These are phyloP conservation scores for Tanypteryx hageni DNA, from an alignment of 2,888 invertebrate species.

Conservation along the genomic window DNA sequence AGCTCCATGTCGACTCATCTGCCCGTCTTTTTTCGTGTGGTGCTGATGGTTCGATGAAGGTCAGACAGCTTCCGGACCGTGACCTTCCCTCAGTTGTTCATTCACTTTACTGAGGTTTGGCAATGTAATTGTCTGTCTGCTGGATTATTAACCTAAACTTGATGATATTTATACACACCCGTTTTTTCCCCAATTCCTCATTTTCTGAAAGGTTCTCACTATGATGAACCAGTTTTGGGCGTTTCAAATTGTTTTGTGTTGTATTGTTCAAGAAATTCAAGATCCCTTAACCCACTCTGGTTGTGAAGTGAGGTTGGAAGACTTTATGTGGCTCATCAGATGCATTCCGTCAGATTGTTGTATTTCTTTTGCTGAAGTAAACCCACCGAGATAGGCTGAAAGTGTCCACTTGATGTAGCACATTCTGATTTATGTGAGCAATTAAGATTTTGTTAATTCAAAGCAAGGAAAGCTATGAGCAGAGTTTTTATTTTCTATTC, in stretches of 20 bases:
- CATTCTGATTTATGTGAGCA: background rate
- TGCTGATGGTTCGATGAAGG: slow-evolving; percentile 99
- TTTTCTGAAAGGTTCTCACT: slow-evolving; percentile 25
- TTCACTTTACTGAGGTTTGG: slow-evolving; percentile 75
- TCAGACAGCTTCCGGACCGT: slow-evolving; percentile 92
- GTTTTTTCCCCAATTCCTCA: background rate
- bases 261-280: background rate
- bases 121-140: too few relatives aligned
- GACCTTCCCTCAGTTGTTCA: slow-evolving; percentile 78
- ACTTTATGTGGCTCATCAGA: background rate
- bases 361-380: background rate
- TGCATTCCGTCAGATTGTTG: background rate
- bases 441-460: background rate
- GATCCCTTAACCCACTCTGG: background rate
- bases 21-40: slow-evolving; percentile 98
- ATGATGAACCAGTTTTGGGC: background rate
- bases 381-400: background rate
- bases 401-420: background rate
- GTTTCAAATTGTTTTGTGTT: background rate
- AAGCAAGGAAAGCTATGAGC: too few relatives aligned
- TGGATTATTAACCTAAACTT: background rate
- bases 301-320: background rate
- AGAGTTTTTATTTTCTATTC: too few relatives aligned
- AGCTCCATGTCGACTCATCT: slow-evolving; percentile 93
- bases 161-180: background rate